These are phyloP conservation scores for Micronycteris hirsuta DNA, from an alignment of 2,113 vertebrate species.

Conservation along the genomic window DNA sequence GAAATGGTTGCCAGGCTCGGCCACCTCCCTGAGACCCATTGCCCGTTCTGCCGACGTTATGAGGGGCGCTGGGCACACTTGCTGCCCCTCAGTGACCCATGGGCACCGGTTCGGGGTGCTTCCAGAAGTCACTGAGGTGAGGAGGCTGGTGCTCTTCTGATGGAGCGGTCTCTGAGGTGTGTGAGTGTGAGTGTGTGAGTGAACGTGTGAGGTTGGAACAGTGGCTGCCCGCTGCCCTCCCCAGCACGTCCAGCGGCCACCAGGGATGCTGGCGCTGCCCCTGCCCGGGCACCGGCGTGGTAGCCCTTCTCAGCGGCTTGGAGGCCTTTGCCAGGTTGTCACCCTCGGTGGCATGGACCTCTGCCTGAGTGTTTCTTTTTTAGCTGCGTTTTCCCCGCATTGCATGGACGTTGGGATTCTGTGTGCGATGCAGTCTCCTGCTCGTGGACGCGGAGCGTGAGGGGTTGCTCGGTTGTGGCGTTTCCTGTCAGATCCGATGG, in stretches of 20 bases:
- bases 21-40: accelerated
- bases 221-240: neutral
- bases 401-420: neutral
- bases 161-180: neutral
- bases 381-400: neutral
- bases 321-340: neutral
- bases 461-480: neutral
- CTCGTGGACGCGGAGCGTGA: neutral
- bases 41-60: accelerated
- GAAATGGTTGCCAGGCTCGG: neutral
- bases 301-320: neutral
- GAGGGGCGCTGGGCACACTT: accelerated
- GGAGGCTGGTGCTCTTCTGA: neutral
- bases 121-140: neutral
- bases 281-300: too few species aligned
- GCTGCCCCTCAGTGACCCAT: neutral
- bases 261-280: neutral
- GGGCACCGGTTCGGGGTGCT: neutral
- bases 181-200: neutral
- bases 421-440: neutral
- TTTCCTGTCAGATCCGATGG: neutral
- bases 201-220: neutral
- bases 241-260: neutral
- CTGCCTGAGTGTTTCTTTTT: neutral
- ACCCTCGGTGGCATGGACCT: accelerated